Conservation (phyloP, 2,888 invertebrate genomes). For the Oscheius sp. region DNA sequence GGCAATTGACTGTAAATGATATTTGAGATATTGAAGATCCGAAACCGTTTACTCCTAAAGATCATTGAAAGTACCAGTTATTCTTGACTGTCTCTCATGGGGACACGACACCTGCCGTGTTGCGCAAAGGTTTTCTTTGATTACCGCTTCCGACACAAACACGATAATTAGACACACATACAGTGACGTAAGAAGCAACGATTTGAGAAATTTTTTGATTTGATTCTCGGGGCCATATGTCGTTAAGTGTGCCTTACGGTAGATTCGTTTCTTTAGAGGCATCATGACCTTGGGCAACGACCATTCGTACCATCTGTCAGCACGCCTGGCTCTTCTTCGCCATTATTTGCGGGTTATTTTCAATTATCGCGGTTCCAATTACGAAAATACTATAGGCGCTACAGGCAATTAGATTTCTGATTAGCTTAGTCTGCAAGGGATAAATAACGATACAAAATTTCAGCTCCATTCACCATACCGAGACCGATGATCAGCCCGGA, state of each 20-base stretch:
- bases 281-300: slow-evolving; percentile 19
- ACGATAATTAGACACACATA: slow-evolving; percentile 21
- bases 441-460: slow-evolving; percentile 11
- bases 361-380: slow-evolving; percentile 38
- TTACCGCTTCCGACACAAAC: slow-evolving; percentile 24
- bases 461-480: slow-evolving; percentile 32
- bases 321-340: slow-evolving; percentile 26
- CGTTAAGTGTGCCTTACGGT: slow-evolving; percentile 18
- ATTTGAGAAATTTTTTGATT: slow-evolving; percentile 1
- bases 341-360: slow-evolving; percentile 29
- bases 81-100: slow-evolving; percentile 3
- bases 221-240: neutral
- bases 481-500: slow-evolving; percentile 30
- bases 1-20: slow-evolving; percentile 9
- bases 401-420: slow-evolving; percentile 31
- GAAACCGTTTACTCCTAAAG: neutral
- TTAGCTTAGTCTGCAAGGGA: neutral
- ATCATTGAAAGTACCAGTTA: neutral
- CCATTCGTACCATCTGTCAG: slow-evolving; percentile 35
- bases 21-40: neutral
- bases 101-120: slow-evolving; percentile 7
- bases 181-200: slow-evolving; percentile 10
- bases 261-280: slow-evolving; percentile 25
- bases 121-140: slow-evolving; percentile 21
- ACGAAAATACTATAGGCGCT: slow-evolving; percentile 22